Conservation (phyloP, 2,888 invertebrate species). For the Sisyra terminalis region DNA sequence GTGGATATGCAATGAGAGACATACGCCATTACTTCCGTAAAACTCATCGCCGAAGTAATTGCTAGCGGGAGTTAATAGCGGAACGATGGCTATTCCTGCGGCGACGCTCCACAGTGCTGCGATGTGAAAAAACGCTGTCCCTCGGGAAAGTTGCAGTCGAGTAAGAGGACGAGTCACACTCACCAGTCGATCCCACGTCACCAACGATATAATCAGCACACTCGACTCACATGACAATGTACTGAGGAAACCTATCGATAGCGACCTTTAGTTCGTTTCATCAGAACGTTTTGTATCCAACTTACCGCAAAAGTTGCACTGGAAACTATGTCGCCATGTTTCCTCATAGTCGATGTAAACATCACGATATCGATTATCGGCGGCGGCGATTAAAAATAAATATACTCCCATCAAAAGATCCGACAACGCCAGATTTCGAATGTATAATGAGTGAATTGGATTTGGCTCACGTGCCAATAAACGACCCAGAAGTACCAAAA, state of each 20-base stretch:
- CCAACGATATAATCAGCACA: conserved; percentile 37
- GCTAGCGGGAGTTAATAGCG: conserved; percentile 26
- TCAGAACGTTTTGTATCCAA: not conserved
- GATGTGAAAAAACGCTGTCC: conserved; percentile 30
- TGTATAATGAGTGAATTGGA: conserved; percentile 40
- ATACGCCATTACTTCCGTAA: conserved; percentile 42
- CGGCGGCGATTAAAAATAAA: conserved; percentile 37
- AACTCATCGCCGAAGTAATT: conserved; percentile 36
- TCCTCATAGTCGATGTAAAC: conserved; percentile 37
- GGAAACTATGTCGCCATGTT: conserved; percentile 35
- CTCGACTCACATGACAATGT: conserved; percentile 44
- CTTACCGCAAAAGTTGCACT: conserved; percentile 38
- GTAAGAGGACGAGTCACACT: conserved; percentile 40
- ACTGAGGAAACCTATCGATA: conserved; percentile 39
- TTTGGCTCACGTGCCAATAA: conserved; percentile 35
- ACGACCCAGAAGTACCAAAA: conserved; percentile 36
- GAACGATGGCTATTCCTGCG: conserved; percentile 29
- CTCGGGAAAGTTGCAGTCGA: conserved; percentile 25
- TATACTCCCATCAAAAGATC: conserved; percentile 47
- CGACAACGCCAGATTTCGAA: conserved; percentile 41
- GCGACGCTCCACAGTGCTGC: conserved; percentile 33
- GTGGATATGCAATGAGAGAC: conserved; percentile 39
- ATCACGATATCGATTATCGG: conserved; percentile 33
- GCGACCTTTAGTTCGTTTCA: too few relatives aligned
- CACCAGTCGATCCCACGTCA: conserved; percentile 42